Evolutionary conservation across 2,888 invertebrate species (phyloP), one percentile per base, ranked within the genome.

Genomic region (Hyposoter dolosus): DNA sequence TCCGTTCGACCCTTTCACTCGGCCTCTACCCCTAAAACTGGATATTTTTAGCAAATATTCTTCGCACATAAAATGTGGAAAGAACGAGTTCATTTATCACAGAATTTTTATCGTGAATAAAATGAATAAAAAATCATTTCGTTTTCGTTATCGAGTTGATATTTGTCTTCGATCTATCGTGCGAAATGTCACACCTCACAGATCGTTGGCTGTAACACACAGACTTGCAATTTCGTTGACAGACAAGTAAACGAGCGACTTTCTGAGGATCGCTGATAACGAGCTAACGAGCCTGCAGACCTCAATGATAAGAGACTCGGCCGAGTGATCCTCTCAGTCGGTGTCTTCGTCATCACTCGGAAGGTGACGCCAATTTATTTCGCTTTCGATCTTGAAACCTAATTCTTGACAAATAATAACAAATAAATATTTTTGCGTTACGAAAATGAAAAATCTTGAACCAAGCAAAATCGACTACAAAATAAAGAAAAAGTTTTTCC

Each of bases 201-300:
- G 43, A 56, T 53, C 45, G 0, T 19, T 19, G 15, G 12, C 7
- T 15, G 56, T 12, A 23, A n/a, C 40, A 56, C 23, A 40, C 19
- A 9, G 15, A 12, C 56, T 43, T 35, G 40, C 60, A 63, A 60
- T 35, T 45, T 23, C 40, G 23, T 56, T 28, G 28, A 56, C 76
- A 71, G 45, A n/a, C 40, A 69, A 80, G 45, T 47, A 66, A 74
- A 91, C 90, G 90, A 90, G 87, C 88, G 87, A 88, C 89, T 92
- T 90, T 88, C 9, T 81, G 82, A 72, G 87, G 88, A 86, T 88
- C 88, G 86, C 82, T 88, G 92, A 92, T 92, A 92, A 92, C 87
- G 82, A 89, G 87, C 87, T 88, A 84, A 83, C 86, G 86, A 87
- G 87, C 47, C 83, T 76, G 87, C 82, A 45, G 78, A 81, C 77